phyloP scores from a whole-genome alignment of 2,797 vertebrate species.

The Hydrophis major region DNA sequence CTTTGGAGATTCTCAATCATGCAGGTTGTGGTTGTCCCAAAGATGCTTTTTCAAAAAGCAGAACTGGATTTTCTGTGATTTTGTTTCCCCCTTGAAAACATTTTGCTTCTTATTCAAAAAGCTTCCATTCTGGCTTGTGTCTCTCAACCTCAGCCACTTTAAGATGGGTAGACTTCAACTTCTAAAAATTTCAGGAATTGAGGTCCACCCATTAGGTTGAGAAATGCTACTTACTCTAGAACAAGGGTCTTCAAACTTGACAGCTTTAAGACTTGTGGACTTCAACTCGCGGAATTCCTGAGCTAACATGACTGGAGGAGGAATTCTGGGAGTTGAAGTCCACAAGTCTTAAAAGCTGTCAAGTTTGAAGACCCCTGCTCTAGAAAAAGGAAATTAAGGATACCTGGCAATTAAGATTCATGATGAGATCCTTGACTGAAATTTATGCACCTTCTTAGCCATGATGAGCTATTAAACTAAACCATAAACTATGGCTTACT shows the following conservation, averaged over 20 bases:
- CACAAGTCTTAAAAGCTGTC: too few relatives aligned
- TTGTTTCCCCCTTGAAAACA: rapidly evolving
- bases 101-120: background rate
- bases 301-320: too few relatives aligned
- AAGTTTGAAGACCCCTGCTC: too few relatives aligned
- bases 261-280: too few relatives aligned
- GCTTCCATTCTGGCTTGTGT: background rate
- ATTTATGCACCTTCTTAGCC: background rate
- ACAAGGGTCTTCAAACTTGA: too few relatives aligned
- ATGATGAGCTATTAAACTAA: background rate
- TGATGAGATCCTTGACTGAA: background rate
- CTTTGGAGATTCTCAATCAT: background rate
- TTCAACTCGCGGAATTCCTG: background rate
- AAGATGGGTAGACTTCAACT: background rate
- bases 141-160: background rate
- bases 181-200: background rate
- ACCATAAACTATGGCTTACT: background rate
- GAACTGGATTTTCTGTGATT: background rate
- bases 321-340: background rate
- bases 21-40: background rate
- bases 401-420: background rate
- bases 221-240: too few relatives aligned
- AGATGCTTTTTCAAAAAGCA: background rate
- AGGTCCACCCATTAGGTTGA: background rate
- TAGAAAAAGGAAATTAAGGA: background rate